Base-by-base conservation (phyloP, 2,888 invertebrate species). In the Macrophya annulata region DNA sequence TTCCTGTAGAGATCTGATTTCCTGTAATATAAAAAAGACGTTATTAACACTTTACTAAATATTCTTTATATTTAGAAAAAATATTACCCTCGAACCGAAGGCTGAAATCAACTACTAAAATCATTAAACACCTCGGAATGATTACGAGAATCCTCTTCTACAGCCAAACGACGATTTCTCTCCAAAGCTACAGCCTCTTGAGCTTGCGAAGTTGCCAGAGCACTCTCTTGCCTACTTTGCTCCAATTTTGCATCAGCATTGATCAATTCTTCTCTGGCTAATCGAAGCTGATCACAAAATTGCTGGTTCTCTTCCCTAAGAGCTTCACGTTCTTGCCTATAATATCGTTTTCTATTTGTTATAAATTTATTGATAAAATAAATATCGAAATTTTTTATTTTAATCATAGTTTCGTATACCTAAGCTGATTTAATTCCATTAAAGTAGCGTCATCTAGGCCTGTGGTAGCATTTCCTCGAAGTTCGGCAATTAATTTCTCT, bases 401-500 rank as follows among this genome's bases (percentile, higher is more conserved):
- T 45, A 51, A 37, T 31, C 51, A 55, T 40, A 10, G 5, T 37
- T 6, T n/a, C 10, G 15, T 9, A 76, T 90, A 94, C 94, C 94
- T 95, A 0, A 96, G 88, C 81, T 96, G 95, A 88, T 95, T 95
- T 10, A 96, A 92, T 93, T 97, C 96, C 92, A 96, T 95, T 2
- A 94, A 88, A 12, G 94, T 91, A 15, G 92, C 90, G 86, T 92
- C 92, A 85, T 92, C 91, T 74, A 89, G 86, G 51, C 89, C 90
- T 25, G 87, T 87, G 15, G 87, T 89, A 31, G 89, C 87, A 85
- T 91, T 91, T 77, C 87, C 90, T 84, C 95, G 95, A 55, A 97
- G 92, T 88, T 96, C 95, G 9, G 95, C 93, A 85, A 97, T 97
- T 43, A 97, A 93, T 88, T 96, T 95, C 90, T 98, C 97, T 90